A percentile compares a stretch with the other conserved stretches of the same genome.
Evolutionary conservation across 2,797 vertebrate genomes (phyloP).

Genomic region (Centropyge bicolor): DNA sequence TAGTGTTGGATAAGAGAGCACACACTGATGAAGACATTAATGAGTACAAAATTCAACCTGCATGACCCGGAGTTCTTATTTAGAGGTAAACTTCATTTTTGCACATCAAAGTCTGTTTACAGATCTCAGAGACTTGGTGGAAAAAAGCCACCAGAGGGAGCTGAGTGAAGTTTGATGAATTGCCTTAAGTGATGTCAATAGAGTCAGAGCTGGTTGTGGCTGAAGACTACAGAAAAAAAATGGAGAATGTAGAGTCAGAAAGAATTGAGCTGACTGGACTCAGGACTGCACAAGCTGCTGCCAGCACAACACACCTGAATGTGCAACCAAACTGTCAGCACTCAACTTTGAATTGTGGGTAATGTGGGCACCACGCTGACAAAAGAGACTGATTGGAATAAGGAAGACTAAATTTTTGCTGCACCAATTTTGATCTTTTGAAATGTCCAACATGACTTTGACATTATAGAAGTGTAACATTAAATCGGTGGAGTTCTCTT

Average conservation of each 20-base stretch:
- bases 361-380: background rate
- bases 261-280: background rate
- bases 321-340: too few species aligned
- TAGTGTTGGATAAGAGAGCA: background rate
- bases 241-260: background rate
- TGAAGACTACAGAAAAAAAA: background rate
- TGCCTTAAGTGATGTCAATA: background rate
- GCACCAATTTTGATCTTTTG: background rate
- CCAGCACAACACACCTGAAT: background rate
- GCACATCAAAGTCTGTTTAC: background rate
- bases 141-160: background rate
- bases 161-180: background rate
- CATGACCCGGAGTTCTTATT: background rate
- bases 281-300: background rate
- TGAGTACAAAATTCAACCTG: background rate
- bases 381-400: background rate
- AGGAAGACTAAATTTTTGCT: background rate
- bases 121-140: background rate
- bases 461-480: background rate
- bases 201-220: background rate
- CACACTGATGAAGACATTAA: conserved; percentile 6
- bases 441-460: background rate
- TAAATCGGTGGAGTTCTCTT: background rate
- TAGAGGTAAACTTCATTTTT: background rate
- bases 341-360: conserved; percentile 12